Conservation (phyloP, 2,888 invertebrate genomes). For the Drosophila infuscata region DNA sequence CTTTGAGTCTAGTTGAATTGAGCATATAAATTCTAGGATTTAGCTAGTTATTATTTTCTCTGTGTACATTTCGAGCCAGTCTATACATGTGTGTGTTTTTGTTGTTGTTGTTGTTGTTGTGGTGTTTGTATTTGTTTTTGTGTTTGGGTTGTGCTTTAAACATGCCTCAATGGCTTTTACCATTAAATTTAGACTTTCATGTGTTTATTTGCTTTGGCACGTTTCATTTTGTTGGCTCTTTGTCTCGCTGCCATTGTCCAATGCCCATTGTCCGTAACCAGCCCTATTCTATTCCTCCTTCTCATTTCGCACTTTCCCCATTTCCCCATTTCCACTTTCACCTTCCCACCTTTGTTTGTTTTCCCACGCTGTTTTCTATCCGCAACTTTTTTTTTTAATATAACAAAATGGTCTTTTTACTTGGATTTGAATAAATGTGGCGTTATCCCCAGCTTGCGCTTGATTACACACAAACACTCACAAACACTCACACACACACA, state of each 20-base stretch:
- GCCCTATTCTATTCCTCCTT: neutral
- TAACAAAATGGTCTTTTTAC: slow-evolving; percentile 75
- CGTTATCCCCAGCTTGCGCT: slow-evolving; percentile 48
- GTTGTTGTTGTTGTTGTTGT: neutral
- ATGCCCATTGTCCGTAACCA: slow-evolving; percentile 18
- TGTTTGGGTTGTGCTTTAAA: slow-evolving; percentile 44
- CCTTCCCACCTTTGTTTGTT: slow-evolving; percentile 6
- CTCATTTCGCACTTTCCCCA: neutral
- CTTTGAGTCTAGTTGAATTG: neutral
- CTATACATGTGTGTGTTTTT: neutral
- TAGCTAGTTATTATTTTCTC: neutral
- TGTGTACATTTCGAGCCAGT: neutral
- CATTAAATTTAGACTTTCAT: slow-evolving; percentile 78
- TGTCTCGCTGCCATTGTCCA: slow-evolving; percentile 54
- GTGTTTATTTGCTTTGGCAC: slow-evolving; percentile 78
- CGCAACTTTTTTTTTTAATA: slow-evolving; percentile 75
- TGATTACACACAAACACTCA: slow-evolving; percentile 39
- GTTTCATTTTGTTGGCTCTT: slow-evolving; percentile 64
- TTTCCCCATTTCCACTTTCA: neutral
- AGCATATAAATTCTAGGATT: neutral
- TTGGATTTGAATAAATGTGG: slow-evolving; percentile 74
- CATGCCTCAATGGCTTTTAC: slow-evolving; percentile 74
- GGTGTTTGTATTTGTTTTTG: slow-evolving; percentile 8
- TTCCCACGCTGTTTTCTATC: slow-evolving; percentile 7
- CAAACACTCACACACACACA: neutral